Conservation (phyloP, 37 sponge, comb jelly and placozoan species). For the Ianthella basta region DNA sequence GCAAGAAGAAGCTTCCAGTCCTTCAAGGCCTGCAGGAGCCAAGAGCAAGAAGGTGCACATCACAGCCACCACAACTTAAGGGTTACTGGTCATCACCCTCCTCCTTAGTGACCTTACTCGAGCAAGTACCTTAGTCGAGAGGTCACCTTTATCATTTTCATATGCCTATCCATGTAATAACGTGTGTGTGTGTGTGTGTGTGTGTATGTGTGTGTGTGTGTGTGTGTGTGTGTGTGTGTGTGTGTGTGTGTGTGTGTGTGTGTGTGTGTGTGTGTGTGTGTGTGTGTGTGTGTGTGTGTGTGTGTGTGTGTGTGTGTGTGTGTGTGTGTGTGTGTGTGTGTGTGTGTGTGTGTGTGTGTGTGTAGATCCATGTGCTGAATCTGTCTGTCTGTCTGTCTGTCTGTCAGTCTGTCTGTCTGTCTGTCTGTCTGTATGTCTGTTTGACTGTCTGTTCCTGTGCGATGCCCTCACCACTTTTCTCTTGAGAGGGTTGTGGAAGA, state of each 20-base stretch:
- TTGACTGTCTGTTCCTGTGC: no score
- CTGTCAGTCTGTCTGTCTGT: background rate
- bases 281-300: no score
- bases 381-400: constrained; percentile 1
- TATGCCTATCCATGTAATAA: no score
- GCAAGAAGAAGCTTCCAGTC: constrained; percentile 28
- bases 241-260: background rate
- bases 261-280: no score
- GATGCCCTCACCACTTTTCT: background rate
- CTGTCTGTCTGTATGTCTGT: background rate
- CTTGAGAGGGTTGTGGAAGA: constrained; percentile 26
- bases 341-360: constrained; percentile 3
- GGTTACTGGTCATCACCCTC: no score
- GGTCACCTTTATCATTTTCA: no score
- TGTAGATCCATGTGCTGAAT: background rate
- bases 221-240: background rate
- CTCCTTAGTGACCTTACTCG: no score
- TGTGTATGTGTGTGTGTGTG: background rate
- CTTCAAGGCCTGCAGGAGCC: constrained; percentile 9
- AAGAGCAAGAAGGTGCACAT: no score
- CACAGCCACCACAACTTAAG: no score
- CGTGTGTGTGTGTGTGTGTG: background rate
- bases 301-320: background rate
- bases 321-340: background rate
- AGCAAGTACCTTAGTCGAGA: no score